Conservation (phyloP, 2,888 invertebrate species). For the Pollenia griseotomentosa region DNA sequence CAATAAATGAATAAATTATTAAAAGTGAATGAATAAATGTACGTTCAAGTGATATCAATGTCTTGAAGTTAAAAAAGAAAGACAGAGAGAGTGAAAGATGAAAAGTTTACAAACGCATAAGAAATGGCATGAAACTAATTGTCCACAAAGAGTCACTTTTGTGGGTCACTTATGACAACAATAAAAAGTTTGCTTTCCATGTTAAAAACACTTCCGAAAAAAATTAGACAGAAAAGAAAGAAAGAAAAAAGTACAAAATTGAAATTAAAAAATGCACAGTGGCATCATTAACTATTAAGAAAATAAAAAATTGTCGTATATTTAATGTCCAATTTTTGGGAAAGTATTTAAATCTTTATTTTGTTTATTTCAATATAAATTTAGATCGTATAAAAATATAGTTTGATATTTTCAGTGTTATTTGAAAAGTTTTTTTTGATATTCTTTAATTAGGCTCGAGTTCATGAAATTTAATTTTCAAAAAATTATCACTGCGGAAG, state of each 20-base stretch:
- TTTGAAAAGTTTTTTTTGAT: too few relatives aligned
- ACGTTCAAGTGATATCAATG: background rate
- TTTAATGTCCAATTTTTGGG: too few relatives aligned
- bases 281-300: too few relatives aligned
- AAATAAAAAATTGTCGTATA: too few relatives aligned
- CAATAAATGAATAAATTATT: background rate
- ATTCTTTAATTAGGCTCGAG: too few relatives aligned
- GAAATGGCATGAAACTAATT: slow-evolving; percentile 44
- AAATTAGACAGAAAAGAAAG: background rate
- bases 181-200: slow-evolving; percentile 25
- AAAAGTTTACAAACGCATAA: background rate
- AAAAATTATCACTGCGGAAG: too few relatives aligned
- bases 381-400: too few relatives aligned
- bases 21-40: slow-evolving; percentile 9
- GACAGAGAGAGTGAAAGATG: background rate
- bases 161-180: slow-evolving; percentile 58
- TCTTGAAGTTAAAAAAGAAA: background rate
- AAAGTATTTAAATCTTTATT: too few relatives aligned
- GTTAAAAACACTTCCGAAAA: background rate
- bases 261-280: too few relatives aligned
- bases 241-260: background rate
- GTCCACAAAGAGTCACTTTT: slow-evolving; percentile 46
- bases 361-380: too few relatives aligned
- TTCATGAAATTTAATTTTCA: too few relatives aligned
- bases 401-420: too few relatives aligned